Base-by-base conservation (phyloP, 2,113 vertebrate genomes). In the Emberiza fucata region DNA sequence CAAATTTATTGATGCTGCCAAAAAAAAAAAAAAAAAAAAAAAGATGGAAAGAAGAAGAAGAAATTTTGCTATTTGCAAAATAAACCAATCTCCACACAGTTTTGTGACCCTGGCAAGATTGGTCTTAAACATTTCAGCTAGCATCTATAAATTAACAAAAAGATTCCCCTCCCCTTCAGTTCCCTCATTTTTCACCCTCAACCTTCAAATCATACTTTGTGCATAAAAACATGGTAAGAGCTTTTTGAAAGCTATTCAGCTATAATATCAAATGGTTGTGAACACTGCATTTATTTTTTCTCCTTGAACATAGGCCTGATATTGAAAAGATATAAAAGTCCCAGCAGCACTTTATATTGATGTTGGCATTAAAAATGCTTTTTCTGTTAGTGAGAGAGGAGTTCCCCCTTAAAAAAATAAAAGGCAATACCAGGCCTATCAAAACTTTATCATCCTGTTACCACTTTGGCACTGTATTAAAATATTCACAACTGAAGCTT, bases 341-440 rank as follows among this genome's bases (percentile, higher is more conserved):
- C 94, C 92, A 94, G 85, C 84, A 96, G 95, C 92, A 80, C 91
- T 92, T 96, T 95, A 94, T 96, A 96, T 96, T 97, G 94, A 96
- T 96, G 93, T 96, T 94, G 95, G 92, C 94, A 97, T 95, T 95
- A 96, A 94, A 97, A 96, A 94, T 77, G 88, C 92, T 96, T 97
- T 97, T 95, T 96, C 93, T 42, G 56, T 96, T 87, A 79, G 54
- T 40, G 64, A 92, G 92, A 93, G 88, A 95, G 88, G 93, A 95
- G 92, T 95, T 93, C 50, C 88, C 68, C 90, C 90, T 95, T 94
- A 96, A 96, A 96, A 96, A 97, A 96, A 97, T 94, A 93, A 95
- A 94, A 96, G 92, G 88, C 80, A 93, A 91, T 94, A 96, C 76
- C 86, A 90, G 85, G 47, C 79, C 91, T 95, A 96, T 96, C 94